Evolutionary conservation across 2,888 invertebrate genomes (phyloP), one percentile per base, ranked within the genome.

Genomic region (Brachyptera putata): DNA sequence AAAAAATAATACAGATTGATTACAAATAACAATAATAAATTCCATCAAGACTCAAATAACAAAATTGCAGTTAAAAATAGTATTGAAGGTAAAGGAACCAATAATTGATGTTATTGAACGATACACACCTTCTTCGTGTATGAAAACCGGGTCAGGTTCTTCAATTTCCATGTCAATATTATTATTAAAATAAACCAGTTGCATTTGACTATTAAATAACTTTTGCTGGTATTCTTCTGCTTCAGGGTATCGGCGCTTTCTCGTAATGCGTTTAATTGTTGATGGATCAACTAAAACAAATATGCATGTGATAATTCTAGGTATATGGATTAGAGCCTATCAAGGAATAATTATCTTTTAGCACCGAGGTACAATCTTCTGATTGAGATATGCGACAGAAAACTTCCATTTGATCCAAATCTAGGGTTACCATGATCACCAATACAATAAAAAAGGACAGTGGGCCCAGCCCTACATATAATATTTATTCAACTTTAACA

Each of bases 211-310:
- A 18, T 46, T 46, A 24, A n/a, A 24, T 34, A 62, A 22, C 24
- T 41, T 56, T 22, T 60, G 43, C 37, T 64, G 62, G 46, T 64
- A 62, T 25, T 64, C 64, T 58, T 64, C 64, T n/a, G 64, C 64
- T 34, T 62, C 64, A 24, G 64, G 64, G 46, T 64, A 64, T 14
- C 62, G 49, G 14, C 64, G 46, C 9, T 60, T 55, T 5, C 64
- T 53, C 14, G 64, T 62, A n/a, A 64, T 64, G 22, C 62, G 46
- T 41, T 64, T 64, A 25, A 62, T 62, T 50, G 60, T 64, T 1
- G 62, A 41, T 18, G 56, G 62, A 21, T 62, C 64, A 50, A 62
- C 64, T 64, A 37, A 3, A 25, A 1, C 30, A 30, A 16, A 30
- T 24, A 1, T 24, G 39, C 39, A 39, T 4, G 14, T 30, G 5